Base-by-base conservation (phyloP, 2,113 vertebrate species). In the Crotalus helleri region DNA sequence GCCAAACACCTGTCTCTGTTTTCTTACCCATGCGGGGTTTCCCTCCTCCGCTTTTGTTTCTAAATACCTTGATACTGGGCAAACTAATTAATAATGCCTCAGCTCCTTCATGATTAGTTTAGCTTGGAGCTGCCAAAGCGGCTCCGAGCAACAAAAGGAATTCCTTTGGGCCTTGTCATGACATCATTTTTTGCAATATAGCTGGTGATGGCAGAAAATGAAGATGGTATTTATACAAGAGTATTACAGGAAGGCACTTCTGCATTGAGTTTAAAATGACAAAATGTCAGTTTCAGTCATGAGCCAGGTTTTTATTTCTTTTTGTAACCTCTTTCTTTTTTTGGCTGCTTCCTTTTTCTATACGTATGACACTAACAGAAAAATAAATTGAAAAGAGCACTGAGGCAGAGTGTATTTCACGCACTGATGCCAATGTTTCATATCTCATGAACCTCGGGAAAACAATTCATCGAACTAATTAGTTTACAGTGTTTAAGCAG, bases 401-500 rank as follows among this genome's bases (percentile, higher is more conserved):
- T 96, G 97, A 98, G 97, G 97, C 97, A 98, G 96, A 97, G 97
- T 97, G 97, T 96, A 97, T 98, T 98, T 98, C 97, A 98, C 33
- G 95, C 97, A 95, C 96, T 97, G 93, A 93, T 97, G 98, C 97
- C 97, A 97, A 92, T 98, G 97, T 96, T 98, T 98, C 96, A 93
- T 97, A 97, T 98, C 98, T 98, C 97, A 97, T 96, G 97, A 98
- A 98, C 97, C 97, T 97, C 91, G 21, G 96, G 96, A 98, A 98
- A 98, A 98, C 97, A 98, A 98, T 98, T 98, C 96, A 24, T 97
- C 21, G 95, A 97, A 97, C 97, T 98, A 98, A 98, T 98, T 98
- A 98, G 97, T 98, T 98, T 97, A 98, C 97, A 97, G 96, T 97
- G 97, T 98, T 98, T 98, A 98, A 98, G 97, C 97, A 98, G 98